Conservation (phyloP, 2,888 invertebrate genomes). For the Pseudanteris insignis region DNA sequence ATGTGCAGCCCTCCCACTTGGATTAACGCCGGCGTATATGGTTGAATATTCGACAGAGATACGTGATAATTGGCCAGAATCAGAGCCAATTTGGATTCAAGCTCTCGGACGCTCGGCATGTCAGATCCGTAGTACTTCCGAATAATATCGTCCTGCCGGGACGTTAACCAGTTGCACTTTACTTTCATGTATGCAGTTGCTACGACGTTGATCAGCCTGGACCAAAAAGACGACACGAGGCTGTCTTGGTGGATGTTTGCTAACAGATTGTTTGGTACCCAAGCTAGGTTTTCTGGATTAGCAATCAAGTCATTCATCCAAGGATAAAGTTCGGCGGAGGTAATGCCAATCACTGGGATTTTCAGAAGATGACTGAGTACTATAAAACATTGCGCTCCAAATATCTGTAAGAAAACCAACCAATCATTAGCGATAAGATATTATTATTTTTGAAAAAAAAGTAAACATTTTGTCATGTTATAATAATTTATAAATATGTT, state of each 20-base stretch:
- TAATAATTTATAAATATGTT: no score
- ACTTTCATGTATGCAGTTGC: slow-evolving; percentile 32
- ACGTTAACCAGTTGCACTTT: slow-evolving; percentile 46
- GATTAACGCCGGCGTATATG: slow-evolving; percentile 66
- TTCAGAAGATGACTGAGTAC: slow-evolving; percentile 52
- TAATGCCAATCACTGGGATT: slow-evolving; percentile 53
- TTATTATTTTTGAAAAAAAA: no score
- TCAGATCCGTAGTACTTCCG: slow-evolving; percentile 49
- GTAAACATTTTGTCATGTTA: no score
- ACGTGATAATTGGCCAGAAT: slow-evolving; percentile 69
- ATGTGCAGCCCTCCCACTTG: slow-evolving; percentile 71
- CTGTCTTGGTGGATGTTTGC: slow-evolving; percentile 40
- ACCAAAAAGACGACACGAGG: slow-evolving; percentile 50
- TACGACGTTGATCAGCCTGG: slow-evolving; percentile 51
- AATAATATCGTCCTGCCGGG: slow-evolving; percentile 48
- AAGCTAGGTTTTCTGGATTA: slow-evolving; percentile 55
- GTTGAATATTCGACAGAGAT: slow-evolving; percentile 66
- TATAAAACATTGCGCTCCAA: slow-evolving; percentile 54
- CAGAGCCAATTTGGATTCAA: slow-evolving; percentile 67
- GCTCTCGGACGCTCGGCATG: slow-evolving; percentile 62
- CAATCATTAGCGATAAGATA: no score
- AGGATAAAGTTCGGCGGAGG: slow-evolving; percentile 52
- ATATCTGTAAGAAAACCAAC: slow-evolving; percentile 50
- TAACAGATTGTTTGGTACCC: slow-evolving; percentile 45
- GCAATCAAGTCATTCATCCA: slow-evolving; percentile 52